phyloP scores from a whole-genome alignment of 2,888 invertebrate genomes.

The Lepidonotus clava region DNA sequence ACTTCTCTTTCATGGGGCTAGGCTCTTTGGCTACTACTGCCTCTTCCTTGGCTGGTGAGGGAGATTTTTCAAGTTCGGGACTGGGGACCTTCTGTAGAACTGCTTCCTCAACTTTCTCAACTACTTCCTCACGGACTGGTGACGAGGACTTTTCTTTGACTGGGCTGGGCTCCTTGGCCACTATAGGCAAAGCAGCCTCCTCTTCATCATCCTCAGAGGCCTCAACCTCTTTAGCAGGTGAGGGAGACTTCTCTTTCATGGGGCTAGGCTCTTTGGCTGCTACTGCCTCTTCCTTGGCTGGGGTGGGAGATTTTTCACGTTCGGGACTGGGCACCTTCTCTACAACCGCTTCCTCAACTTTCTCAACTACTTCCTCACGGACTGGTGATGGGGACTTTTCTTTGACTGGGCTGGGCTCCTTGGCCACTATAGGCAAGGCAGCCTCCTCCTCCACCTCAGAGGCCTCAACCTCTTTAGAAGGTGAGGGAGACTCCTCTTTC shows the following conservation, averaged over 20 bases:
- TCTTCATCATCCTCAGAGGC: neutral
- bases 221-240: neutral
- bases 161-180: neutral
- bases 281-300: constrained; percentile 17
- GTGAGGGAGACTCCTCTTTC: constrained; percentile 10
- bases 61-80: no score
- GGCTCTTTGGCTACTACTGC: no score
- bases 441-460: neutral
- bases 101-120: no score
- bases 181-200: neutral
- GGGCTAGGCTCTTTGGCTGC: constrained; percentile 9
- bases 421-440: constrained; percentile 9
- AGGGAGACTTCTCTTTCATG: constrained; percentile 9
- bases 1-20: no score
- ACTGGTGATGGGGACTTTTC: constrained; percentile 16
- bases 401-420: constrained; percentile 15
- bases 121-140: no score
- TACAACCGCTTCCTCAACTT: neutral
- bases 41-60: no score
- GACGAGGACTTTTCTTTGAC: constrained; percentile 15
- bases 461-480: neutral
- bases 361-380: neutral
- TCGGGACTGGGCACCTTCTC: neutral
- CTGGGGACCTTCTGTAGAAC: no score
- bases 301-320: neutral